These are phyloP conservation scores for Prosapia bicincta DNA, from an alignment of 2,888 invertebrate genomes.

Conservation along the genomic window DNA sequence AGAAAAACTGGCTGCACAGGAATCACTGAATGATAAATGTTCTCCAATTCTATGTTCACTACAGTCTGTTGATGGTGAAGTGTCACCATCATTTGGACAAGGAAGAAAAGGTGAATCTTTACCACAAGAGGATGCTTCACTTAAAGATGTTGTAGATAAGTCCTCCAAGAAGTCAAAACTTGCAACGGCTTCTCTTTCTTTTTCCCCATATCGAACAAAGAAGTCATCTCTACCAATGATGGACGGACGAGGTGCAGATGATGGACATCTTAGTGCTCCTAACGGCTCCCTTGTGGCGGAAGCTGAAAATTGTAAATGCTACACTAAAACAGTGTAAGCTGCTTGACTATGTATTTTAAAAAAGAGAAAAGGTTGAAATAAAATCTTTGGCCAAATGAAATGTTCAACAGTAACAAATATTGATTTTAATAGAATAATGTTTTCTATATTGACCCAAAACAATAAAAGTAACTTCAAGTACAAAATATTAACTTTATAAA, in stretches of 20 bases:
- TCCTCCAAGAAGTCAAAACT: slow-evolving; percentile 78
- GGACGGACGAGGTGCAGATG: slow-evolving; percentile 56
- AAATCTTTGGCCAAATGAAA: too few relatives aligned
- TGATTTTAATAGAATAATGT: too few relatives aligned
- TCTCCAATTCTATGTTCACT: not conserved
- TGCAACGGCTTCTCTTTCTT: slow-evolving; percentile 72
- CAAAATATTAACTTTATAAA: too few relatives aligned
- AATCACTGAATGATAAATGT: slow-evolving; percentile 34
- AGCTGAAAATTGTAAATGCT: slow-evolving; percentile 27
- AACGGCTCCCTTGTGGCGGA: slow-evolving; percentile 47
- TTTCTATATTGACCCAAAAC: too few relatives aligned
- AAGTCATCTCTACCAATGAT: slow-evolving; percentile 74
- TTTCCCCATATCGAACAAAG: slow-evolving; percentile 73
- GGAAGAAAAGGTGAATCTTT: slow-evolving; percentile 9
- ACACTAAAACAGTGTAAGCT: not conserved
- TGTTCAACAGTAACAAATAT: too few relatives aligned
- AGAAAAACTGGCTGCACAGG: slow-evolving; percentile 30
- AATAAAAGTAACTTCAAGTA: too few relatives aligned
- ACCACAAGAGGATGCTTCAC: slow-evolving; percentile 34
- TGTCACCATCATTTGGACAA: slow-evolving; percentile 9
- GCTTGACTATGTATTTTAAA: not conserved
- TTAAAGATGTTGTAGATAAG: slow-evolving; percentile 49
- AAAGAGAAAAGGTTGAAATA: not conserved
- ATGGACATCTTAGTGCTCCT: slow-evolving; percentile 43
- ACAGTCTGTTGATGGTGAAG: slow-evolving; percentile 16